A percentile compares a stretch with the other conserved stretches of the same genome.
Evolutionary conservation across 2,888 invertebrate genomes (phyloP).

Genomic region (Malthinus seriepunctatus): DNA sequence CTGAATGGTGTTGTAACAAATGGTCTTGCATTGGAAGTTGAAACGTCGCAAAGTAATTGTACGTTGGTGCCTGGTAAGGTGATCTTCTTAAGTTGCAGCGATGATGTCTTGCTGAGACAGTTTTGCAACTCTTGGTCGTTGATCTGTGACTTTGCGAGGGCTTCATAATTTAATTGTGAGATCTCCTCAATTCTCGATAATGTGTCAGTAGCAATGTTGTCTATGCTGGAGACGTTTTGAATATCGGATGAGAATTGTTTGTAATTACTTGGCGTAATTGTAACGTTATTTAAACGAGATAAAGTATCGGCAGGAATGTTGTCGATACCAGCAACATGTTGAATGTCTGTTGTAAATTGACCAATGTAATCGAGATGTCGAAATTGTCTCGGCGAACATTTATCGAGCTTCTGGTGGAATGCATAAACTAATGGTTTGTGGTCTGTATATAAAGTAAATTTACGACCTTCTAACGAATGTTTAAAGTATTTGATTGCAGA

Average conservation of each 20-base stretch:
- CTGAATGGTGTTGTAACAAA: background rate
- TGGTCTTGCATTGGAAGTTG: background rate
- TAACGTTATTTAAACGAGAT: background rate
- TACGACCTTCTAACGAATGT: background rate
- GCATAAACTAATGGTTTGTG: background rate
- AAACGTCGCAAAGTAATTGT: background rate
- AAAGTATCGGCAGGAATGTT: conserved; percentile 7
- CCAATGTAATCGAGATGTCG: conserved; percentile 13
- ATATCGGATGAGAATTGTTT: background rate
- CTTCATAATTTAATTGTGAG: too few relatives aligned
- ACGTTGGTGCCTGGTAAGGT: background rate
- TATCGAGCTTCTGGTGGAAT: conserved; percentile 34
- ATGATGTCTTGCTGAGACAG: background rate
- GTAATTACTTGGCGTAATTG: background rate
- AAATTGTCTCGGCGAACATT: conserved; percentile 16
- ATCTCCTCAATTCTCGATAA: background rate
- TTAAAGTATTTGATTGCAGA: background rate
- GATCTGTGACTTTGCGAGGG: background rate
- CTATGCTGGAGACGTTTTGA: background rate
- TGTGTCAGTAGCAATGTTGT: background rate
- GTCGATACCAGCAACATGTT: background rate
- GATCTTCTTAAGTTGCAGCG: background rate
- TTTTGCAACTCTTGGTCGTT: background rate
- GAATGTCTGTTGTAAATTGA: conserved; percentile 17
- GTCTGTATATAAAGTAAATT: background rate